Base-by-base conservation (phyloP, 2,888 invertebrate genomes). In the Tachina grossa region DNA sequence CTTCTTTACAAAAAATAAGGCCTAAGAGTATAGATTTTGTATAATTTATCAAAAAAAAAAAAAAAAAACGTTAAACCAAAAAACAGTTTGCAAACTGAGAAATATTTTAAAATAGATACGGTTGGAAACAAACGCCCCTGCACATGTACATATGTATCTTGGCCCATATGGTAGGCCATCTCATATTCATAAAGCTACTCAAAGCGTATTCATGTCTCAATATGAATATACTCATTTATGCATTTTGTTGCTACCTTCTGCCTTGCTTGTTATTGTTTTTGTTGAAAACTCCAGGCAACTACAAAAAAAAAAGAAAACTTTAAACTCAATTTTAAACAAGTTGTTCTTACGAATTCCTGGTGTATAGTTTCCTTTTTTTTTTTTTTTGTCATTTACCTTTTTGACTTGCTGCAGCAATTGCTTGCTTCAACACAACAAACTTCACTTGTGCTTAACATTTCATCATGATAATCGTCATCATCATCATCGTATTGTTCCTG, bases 311-410 rank as follows among this genome's bases (percentile, higher is more conserved):
- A 10, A 80, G 41, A 57, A 31, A 66, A 57, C 22, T 63, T 51
- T 55, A 61, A 77, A 83, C 79, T 79, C 72, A 77, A 77, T 83
- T 83, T 77, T 77, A 66, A 83, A 79, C 68, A 84, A 79, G 79
- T 83, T 83, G 41, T 77, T 77, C 77, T 79, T 69, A 10, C 22
- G 39, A 47, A 53, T 31, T 39, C 59, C 43, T 74, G 47, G 9
- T 47, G 49, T 22, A 41, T 31, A 22, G 47, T 47, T 57, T 49
- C 2, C 6, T 63, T 45, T n/a, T 72, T 13, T 45, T n/a, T 72
- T 13, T 11, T 57, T 65, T 55, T 39, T 57, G 19, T 83, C 51
- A n/a, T 74, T 74, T 69, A 45, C 61, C 51, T 69, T 55, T 31
- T 61, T 65, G n/a, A 3, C 47, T 75, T 19, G 39, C 39, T 72